Percentiles rank a stretch among this genome's conserved stretches.
Evolutionary conservation across 2,797 vertebrate genomes (phyloP).

Genomic region (Pseudocheirus occidentalis): DNA sequence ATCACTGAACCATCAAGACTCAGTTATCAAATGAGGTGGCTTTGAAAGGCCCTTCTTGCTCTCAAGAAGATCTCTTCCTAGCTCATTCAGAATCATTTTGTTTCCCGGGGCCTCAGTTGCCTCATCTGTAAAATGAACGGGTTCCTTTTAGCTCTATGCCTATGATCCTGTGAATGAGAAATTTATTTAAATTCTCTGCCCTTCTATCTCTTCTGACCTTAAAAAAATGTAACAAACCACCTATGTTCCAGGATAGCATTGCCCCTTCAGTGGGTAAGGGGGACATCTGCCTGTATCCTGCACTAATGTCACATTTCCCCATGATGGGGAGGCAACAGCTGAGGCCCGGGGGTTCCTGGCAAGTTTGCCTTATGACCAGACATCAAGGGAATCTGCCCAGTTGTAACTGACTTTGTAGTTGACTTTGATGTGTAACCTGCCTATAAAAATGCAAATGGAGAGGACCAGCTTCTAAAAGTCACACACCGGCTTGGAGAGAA

Average conservation of each 20-base stretch:
- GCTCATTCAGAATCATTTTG: not conserved
- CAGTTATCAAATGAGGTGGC: not conserved
- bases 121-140: not conserved
- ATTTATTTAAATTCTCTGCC: not conserved
- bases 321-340: not conserved
- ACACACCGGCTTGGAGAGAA: slow-evolving; percentile 19
- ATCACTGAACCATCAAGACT: not conserved
- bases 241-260: not conserved
- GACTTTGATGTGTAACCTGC: not conserved
- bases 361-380: not conserved
- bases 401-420: not conserved
- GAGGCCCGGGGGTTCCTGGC: not conserved
- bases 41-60: not conserved
- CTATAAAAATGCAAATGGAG: slow-evolving; percentile 47
- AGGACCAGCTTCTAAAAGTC: not conserved
- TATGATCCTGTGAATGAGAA: not conserved
- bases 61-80: not conserved
- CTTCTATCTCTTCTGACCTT: not conserved
- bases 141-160: not conserved
- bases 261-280: not conserved
- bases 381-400: not conserved
- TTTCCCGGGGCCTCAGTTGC: not conserved
- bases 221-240: not conserved
- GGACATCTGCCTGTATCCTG: not conserved
- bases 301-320: not conserved